phyloP scores from a whole-genome alignment of 1,140 invertebrate species.

The Drosophila sp. region DNA sequence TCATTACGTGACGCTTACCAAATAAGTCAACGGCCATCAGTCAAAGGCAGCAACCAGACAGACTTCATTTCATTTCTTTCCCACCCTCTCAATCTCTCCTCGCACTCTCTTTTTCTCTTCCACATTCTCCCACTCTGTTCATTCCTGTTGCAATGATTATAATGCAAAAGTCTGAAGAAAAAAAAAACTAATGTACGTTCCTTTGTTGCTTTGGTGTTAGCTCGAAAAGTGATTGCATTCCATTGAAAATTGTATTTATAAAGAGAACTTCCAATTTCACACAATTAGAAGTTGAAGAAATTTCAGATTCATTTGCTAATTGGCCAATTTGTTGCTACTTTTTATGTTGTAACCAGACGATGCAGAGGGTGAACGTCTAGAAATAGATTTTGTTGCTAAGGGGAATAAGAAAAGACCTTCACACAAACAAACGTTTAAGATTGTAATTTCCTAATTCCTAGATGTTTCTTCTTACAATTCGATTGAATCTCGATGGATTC shows the following conservation, averaged over 20 bases:
- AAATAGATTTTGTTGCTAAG: constrained; percentile 15
- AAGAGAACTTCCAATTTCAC: constrained; percentile 28
- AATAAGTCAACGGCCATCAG: constrained; percentile 6
- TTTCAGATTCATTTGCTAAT: constrained; percentile 46
- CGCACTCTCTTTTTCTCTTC: constrained; percentile 20
- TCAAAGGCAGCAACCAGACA: constrained; percentile 2
- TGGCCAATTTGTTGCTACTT: constrained; percentile 29
- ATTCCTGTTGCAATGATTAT: constrained; percentile 35
- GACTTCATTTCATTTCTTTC: constrained; percentile 2
- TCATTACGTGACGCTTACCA: constrained; percentile 30
- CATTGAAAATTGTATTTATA: constrained; percentile 8
- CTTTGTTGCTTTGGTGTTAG: not conserved
- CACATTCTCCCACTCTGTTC: not conserved
- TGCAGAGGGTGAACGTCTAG: constrained; percentile 13
- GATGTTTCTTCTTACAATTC: too few species aligned
- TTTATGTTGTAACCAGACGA: constrained; percentile 8
- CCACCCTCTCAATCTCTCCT: too few species aligned
- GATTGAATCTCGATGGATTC: too few species aligned
- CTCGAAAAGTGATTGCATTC: constrained; percentile 8
- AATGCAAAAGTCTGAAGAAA: constrained; percentile 25
- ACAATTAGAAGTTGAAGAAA: constrained; percentile 34
- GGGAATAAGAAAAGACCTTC: too few species aligned
- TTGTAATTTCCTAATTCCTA: too few species aligned
- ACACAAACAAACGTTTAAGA: too few species aligned
- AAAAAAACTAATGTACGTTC: not conserved